Conservation (phyloP, 23 tunicate species). For the Ciona savignyi region DNA sequence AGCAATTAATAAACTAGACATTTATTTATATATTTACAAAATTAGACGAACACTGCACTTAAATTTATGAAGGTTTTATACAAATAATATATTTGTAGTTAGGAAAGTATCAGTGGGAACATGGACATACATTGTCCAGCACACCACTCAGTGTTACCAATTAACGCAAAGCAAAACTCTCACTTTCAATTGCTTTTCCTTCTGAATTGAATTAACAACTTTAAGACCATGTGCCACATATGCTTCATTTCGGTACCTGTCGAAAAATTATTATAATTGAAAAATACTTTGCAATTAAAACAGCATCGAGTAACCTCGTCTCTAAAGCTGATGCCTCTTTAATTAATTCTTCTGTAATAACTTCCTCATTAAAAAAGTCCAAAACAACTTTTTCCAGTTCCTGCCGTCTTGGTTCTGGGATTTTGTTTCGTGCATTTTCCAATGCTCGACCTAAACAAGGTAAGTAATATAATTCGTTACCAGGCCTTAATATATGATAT, state of each 20-base stretch:
- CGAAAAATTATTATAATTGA: not conserved
- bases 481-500: not conserved
- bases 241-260: slow-evolving; percentile 53
- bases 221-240: slow-evolving; percentile 85
- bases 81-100: too few relatives aligned
- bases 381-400: slow-evolving; percentile 41
- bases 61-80: too few relatives aligned
- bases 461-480: not conserved
- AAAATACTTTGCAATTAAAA: not conserved
- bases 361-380: slow-evolving; percentile 27
- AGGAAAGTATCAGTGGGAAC: too few relatives aligned
- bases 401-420: slow-evolving; percentile 34
- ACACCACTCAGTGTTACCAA: too few relatives aligned
- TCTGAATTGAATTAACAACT: slow-evolving; percentile 34
- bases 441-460: slow-evolving; percentile 45
- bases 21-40: too few relatives aligned
- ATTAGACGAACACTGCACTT: too few relatives aligned
- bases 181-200: slow-evolving; percentile 19
- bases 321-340: slow-evolving; percentile 47
- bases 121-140: too few relatives aligned
- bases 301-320: slow-evolving; percentile 30
- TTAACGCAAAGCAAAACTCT: not conserved
- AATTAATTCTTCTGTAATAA: slow-evolving; percentile 24
- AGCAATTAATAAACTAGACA: too few relatives aligned
- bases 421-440: slow-evolving; percentile 12